Evolutionary conservation across 53 echinoderm and acorn worm species (phyloP), one percentile per base, ranked within the genome.

Genomic region (Paelopatides confundens): DNA sequence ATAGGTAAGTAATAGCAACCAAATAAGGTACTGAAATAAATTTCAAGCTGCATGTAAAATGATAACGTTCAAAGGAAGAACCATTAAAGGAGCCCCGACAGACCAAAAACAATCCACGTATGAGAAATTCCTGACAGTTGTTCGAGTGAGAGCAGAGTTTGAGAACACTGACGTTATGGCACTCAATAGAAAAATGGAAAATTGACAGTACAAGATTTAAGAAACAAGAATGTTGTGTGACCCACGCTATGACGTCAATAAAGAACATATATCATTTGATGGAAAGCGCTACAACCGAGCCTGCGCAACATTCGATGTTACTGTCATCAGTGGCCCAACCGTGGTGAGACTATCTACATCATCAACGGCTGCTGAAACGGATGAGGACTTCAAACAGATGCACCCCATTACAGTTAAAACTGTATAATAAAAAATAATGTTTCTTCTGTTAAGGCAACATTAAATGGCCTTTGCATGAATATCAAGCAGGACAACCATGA

Each of bases 241-340:
- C 77, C 77, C 36, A 77, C 36, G 77, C 77, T 46, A 35, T 40
- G 38, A 40, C 38, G 36, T 27, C 5, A 23, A 77, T 46, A 77
- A 36, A 77, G 63, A 63, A 63, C 63, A 63, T 63, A 63, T 63
- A n/a, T 9, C 5, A 14, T 15, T 7, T 63, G 10, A 63, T 63
- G 63, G 13, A 63, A 63, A 63, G 63, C 63, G 63, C 63, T 63
- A 63, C 63, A 63, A 63, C 63, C 63, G 63, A 63, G 63, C 63
- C 8, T 63, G 63, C 13, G 63, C 63, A 63, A 63, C 63, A 28
- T 63, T 15, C 23, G 63, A 63, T 63, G 23, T 63, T 63, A 63
- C 63, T 63, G 8, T 63, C 63, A 7, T 63, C 13, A 63, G 63
- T 63, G 13, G 63, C 63, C 28, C 8, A 63, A 63, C 63, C 28